Evolutionary conservation across 2,888 invertebrate species (phyloP), one percentile per base, ranked within the genome.

Genomic region (Ptychoptera contaminata): DNA sequence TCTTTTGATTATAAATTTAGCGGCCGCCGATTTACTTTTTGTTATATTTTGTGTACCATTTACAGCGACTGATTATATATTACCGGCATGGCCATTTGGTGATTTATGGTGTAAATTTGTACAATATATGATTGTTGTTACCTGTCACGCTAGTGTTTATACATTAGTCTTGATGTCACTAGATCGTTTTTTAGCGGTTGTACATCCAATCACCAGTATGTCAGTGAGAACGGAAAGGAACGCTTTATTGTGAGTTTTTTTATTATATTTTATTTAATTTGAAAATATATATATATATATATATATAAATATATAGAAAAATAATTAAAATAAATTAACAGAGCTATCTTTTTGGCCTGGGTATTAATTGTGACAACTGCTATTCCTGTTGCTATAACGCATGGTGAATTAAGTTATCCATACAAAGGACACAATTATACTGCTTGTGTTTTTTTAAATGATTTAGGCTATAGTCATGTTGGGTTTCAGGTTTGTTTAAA

Each of bases 21-120:
- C 92, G 3, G 72, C 90, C 23, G 91, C 93, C 34, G 93, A 93
- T 62, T 69, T 94, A 29, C 74, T 88, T 29, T 93, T 94, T 63
- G 87, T 93, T 37, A 76, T 90, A 43, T 87, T 92, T 65, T 93
- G 93, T 67, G 90, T 93, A 14, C 93, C 93, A 0, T 91, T 91
- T 64, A 93, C 93, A 1, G 92, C 90, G 1, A 81, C 86, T 12
- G 87, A 87, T 57, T 93, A 91, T 61, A 84, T 87, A 0, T 68
- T 88, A 58, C 79, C 83, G 7, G 74, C 77, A 57, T 94, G 92
- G 92, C 87, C 90, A 1, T 91, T 93, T 57, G 92, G 93, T 9
- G 79, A 81, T 57, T 68, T 79, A 60, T 88, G 87, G 82, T 93
- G 92, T 67, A 85, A 86, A 67, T 62, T 65, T 51, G 66, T 49